phyloP scores from a whole-genome alignment of 2,888 invertebrate species.

The Helobdella robusta region DNA sequence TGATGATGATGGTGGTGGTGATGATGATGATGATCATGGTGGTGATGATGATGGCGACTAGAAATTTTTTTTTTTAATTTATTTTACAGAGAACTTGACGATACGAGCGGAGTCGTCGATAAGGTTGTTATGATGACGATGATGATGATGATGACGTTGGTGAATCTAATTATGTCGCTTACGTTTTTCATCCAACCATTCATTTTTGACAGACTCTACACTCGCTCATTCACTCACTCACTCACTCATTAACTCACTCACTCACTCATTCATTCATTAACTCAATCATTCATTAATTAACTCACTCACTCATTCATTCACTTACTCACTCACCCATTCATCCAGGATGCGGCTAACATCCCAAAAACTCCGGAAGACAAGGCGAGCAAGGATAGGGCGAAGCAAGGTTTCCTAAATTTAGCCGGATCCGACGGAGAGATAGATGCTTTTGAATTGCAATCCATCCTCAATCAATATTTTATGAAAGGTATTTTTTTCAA shows the following conservation, averaged over 20 bases:
- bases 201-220: background rate
- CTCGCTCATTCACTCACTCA: too few relatives aligned
- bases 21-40: conserved; percentile 2
- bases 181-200: background rate
- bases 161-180: background rate
- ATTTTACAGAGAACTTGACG: conserved; percentile 27
- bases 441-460: conserved; percentile 36
- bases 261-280: too few relatives aligned
- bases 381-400: conserved; percentile 28
- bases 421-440: conserved; percentile 36
- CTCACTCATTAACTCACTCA: too few relatives aligned
- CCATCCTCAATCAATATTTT: conserved; percentile 34
- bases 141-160: background rate
- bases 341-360: conserved; percentile 23
- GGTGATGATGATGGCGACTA: background rate
- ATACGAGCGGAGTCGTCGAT: conserved; percentile 20
- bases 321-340: background rate
- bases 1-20: background rate
- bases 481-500: conserved; percentile 31
- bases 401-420: conserved; percentile 29
- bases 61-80: background rate
- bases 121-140: conserved; percentile 9
- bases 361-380: conserved; percentile 32
- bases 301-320: too few relatives aligned
- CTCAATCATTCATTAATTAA: too few relatives aligned